phyloP scores from a whole-genome alignment of 1,140 invertebrate genomes.

The Eumeta japonica region DNA sequence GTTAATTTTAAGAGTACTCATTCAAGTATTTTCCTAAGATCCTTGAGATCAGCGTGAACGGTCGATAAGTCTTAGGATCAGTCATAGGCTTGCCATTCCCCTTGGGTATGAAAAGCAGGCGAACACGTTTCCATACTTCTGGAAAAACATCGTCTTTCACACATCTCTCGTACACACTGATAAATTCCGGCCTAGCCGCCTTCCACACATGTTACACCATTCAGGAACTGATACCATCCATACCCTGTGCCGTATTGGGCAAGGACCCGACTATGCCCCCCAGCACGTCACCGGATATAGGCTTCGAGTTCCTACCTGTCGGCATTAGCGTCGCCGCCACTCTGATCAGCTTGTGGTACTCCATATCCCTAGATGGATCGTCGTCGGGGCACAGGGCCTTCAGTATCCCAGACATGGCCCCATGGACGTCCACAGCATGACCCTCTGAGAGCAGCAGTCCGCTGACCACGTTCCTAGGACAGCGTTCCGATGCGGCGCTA shows the following conservation, averaged over 20 bases:
- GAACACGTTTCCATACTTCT: conserved; percentile 31
- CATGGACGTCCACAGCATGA: too few relatives aligned
- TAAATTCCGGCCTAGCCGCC: conserved; percentile 7
- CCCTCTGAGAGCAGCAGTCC: too few relatives aligned
- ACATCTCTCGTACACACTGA: conserved; percentile 15
- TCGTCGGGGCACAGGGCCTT: too few relatives aligned
- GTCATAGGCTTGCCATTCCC: conserved; percentile 22
- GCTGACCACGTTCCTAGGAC: too few relatives aligned
- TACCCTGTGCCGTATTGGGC: conserved; percentile 25
- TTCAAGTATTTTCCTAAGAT: conserved; percentile 40
- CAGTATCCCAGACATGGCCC: too few relatives aligned
- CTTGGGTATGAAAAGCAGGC: conserved; percentile 27
- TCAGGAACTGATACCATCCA: conserved; percentile 17
- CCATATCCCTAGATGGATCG: conserved; percentile 7
- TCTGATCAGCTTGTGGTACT: conserved; percentile 9
- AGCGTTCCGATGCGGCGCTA: too few relatives aligned
- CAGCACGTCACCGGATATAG: background rate
- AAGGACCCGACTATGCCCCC: conserved; percentile 7
- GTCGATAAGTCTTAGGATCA: conserved; percentile 31
- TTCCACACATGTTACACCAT: conserved; percentile 15
- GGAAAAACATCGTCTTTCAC: conserved; percentile 26
- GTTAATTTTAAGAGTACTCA: conserved; percentile 21
- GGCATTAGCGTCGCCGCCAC: conserved; percentile 6
- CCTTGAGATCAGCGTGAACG: conserved; percentile 39
- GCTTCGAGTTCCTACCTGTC: conserved; percentile 1